Evolutionary conservation across 2,113 vertebrate species (phyloP), one percentile per base, ranked within the genome.

Genomic region (Uria lomvia): DNA sequence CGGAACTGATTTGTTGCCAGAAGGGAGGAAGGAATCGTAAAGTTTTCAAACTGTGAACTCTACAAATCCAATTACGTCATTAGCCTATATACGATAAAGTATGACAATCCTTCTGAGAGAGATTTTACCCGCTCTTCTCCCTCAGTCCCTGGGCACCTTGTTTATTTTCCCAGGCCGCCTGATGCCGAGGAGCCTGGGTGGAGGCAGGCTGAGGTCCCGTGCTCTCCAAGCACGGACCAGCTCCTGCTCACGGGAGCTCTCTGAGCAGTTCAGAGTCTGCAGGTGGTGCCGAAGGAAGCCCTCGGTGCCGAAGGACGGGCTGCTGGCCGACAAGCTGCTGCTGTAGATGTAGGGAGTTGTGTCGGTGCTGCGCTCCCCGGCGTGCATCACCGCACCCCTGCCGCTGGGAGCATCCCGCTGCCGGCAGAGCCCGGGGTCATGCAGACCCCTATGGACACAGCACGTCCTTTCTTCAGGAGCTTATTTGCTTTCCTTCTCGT

Each of bases 301-400:
- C n/a, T 40, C 11, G 1, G n/a, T 16, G 42, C 62, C 77, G n/a
- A 45, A 68, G 11, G 24, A 43, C 22, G 29, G 30, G 36, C 63
- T 70, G 52, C 71, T 78, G 71, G 22, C 74, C 45, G 8, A 9
- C 62, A 32, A 16, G 49, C 42, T 65, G 66, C 45, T 53, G 6
- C 66, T 29, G 7, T 0, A 27, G 32, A 4, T 3, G 30, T 2
- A 22, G 74, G 9, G 34, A 59, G n/a, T 8, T 38, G 23, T 43
- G 75, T 21, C 72, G 32, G 15, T 4, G 19, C 1, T 60, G 70
- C 5, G 21, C 2, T 55, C 52, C 56, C 49, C 8, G 34, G 8
- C 0, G 52, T 6, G 9, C 45, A 27, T 62, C 77, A 5, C 65
- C 43, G 40, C 40, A 30, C 9, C 22, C 42, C 81, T 30, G 26